phyloP scores from a whole-genome alignment of 2,888 invertebrate species.

The Lysandra bellargus region DNA sequence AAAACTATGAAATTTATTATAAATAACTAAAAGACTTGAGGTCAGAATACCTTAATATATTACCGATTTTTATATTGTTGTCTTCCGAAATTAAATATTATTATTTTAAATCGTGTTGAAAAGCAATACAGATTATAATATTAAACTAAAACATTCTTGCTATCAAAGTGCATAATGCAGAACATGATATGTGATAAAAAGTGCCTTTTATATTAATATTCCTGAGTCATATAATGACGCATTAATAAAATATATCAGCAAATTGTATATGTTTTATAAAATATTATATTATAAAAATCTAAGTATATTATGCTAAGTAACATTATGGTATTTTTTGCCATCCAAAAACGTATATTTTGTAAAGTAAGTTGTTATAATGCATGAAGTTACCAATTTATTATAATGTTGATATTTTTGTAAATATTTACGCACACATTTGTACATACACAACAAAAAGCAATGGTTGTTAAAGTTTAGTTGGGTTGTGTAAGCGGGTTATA shows the following conservation, averaged over 20 bases:
- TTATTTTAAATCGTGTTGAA: background rate
- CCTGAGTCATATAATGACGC: constrained; percentile 18
- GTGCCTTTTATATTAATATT: constrained; percentile 10
- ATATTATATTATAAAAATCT: constrained; percentile 9
- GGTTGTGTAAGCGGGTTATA: background rate
- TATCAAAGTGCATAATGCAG: background rate
- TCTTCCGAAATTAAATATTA: background rate
- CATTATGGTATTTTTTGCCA: background rate
- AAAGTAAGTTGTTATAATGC: background rate
- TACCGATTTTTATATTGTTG: constrained; percentile 1
- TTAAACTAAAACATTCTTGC: background rate
- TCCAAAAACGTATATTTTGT: background rate
- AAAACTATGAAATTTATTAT: background rate
- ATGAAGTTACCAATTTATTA: constrained; percentile 1
- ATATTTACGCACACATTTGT: constrained; percentile 8
- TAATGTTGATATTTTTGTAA: background rate
- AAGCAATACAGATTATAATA: background rate
- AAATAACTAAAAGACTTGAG: background rate
- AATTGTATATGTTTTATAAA: constrained; percentile 2
- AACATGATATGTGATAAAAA: constrained; percentile 15
- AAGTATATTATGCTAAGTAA: background rate
- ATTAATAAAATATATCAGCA: background rate
- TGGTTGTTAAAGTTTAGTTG: constrained; percentile 8
- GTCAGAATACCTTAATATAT: background rate
- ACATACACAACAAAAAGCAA: constrained; percentile 19